phyloP scores from a whole-genome alignment of 2,888 invertebrate genomes.

The Colletes collaris region DNA sequence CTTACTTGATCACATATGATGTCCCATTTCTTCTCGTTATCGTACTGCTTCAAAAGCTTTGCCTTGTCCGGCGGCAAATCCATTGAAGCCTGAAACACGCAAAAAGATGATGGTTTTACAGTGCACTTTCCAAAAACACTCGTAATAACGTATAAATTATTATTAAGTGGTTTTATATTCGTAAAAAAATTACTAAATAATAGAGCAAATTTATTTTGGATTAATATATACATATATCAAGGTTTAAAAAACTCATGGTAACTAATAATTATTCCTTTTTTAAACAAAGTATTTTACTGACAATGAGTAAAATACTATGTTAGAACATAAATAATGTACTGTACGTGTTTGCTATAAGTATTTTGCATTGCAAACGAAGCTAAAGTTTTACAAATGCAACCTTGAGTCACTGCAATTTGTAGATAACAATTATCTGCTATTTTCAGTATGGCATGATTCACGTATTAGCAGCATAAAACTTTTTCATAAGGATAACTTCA shows the following conservation, averaged over 20 bases:
- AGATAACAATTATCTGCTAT: conserved; percentile 24
- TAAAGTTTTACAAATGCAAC: background rate
- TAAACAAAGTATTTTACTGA: no score
- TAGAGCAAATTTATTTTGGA: no score
- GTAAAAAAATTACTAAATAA: no score
- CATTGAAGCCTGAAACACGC: conserved; percentile 96
- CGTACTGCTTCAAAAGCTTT: conserved; percentile 96
- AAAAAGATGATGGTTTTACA: conserved; percentile 58
- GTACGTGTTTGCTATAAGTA: no score
- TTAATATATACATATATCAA: no score
- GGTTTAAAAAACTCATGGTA: no score
- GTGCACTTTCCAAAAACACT: background rate
- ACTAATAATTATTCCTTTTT: no score
- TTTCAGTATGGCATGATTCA: background rate
- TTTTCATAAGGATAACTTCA: background rate
- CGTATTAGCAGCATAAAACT: background rate
- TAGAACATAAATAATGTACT: no score
- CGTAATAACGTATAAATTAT: background rate
- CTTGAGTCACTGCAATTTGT: conserved; percentile 3
- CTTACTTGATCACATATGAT: conserved; percentile 99
- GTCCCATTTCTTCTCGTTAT: conserved; percentile 99
- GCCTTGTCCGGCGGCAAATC: conserved; percentile 99
- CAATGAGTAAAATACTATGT: no score
- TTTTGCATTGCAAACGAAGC: background rate
- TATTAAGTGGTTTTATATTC: no score